Percentiles rank a stretch among this genome's conserved stretches.
phyloP scores from a whole-genome alignment of 2,113 vertebrate species.

The Rallus limicola region DNA sequence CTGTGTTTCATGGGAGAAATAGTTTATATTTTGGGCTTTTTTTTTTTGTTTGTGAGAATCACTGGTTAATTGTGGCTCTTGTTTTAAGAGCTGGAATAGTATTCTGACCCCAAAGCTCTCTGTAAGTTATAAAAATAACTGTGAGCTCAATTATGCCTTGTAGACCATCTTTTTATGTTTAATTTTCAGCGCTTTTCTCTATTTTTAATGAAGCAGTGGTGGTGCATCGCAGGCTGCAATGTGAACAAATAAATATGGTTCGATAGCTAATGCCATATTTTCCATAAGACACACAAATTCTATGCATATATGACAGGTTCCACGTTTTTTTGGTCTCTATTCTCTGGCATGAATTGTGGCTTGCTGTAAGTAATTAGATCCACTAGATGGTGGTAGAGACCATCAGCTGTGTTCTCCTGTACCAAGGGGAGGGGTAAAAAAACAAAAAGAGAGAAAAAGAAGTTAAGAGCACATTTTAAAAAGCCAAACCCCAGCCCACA shows the following conservation, averaged over 20 bases:
- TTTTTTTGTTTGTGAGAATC: background rate
- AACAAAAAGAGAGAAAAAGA: background rate
- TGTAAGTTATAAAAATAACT: background rate
- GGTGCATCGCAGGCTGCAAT: rapidly evolving
- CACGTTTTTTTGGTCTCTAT: background rate
- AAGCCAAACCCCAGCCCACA: background rate
- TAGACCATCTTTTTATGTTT: background rate
- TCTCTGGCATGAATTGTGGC: background rate
- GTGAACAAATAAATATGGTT: rapidly evolving
- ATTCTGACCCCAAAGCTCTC: background rate
- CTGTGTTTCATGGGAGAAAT: background rate
- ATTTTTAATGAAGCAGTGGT: background rate
- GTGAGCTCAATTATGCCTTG: background rate
- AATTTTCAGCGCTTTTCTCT: background rate
- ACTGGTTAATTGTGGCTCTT: background rate
- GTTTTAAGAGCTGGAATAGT: background rate
- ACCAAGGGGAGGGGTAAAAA: background rate
- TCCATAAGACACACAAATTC: background rate
- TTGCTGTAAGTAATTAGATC: constrained; percentile 54
- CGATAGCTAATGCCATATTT: background rate
- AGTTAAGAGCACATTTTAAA: background rate
- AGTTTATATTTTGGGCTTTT: background rate
- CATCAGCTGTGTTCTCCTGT: constrained; percentile 39
- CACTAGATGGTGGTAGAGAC: constrained; percentile 83
- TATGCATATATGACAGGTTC: no score